A percentile compares a stretch with the other conserved stretches of the same genome.
phyloP scores from a whole-genome alignment of 2,888 invertebrate species.

The Perdita meconis region DNA sequence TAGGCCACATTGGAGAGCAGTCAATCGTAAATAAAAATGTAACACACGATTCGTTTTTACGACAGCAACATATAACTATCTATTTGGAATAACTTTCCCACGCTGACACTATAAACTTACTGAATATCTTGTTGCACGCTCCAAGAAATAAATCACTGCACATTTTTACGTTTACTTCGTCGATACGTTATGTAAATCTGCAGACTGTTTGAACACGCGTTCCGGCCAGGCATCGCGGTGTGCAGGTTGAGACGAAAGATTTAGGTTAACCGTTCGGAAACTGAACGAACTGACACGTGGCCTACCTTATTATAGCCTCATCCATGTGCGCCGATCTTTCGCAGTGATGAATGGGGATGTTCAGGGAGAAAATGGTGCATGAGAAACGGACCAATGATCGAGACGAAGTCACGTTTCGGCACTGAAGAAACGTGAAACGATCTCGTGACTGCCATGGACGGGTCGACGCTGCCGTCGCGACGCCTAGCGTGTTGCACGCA shows the following conservation, averaged over 20 bases:
- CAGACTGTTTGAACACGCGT: background rate
- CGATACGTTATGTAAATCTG: constrained; percentile 20
- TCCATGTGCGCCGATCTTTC: constrained; percentile 57
- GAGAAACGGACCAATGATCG: background rate
- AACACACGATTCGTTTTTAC: background rate
- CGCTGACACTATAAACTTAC: too few species aligned
- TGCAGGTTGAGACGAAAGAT: constrained; percentile 17
- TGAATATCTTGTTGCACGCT: background rate
- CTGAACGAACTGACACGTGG: constrained; percentile 38
- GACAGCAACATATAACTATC: background rate
- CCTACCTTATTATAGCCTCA: constrained; percentile 68
- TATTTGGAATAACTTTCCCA: too few species aligned
- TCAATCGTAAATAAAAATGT: too few species aligned
- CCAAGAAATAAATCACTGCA: background rate
- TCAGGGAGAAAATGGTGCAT: background rate
- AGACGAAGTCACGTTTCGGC: constrained; percentile 40
- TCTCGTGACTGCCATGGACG: constrained; percentile 7
- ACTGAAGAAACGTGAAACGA: constrained; percentile 32
- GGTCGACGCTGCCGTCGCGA: constrained; percentile 61
- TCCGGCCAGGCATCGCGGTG: background rate
- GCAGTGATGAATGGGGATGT: background rate
- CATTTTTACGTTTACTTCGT: background rate
- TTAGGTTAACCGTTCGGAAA: constrained; percentile 29
- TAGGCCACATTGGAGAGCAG: too few species aligned
- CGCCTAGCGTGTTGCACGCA: constrained; percentile 60